Evolutionary conservation across 2,113 vertebrate genomes (phyloP).

Genomic region (Caracal caracal): DNA sequence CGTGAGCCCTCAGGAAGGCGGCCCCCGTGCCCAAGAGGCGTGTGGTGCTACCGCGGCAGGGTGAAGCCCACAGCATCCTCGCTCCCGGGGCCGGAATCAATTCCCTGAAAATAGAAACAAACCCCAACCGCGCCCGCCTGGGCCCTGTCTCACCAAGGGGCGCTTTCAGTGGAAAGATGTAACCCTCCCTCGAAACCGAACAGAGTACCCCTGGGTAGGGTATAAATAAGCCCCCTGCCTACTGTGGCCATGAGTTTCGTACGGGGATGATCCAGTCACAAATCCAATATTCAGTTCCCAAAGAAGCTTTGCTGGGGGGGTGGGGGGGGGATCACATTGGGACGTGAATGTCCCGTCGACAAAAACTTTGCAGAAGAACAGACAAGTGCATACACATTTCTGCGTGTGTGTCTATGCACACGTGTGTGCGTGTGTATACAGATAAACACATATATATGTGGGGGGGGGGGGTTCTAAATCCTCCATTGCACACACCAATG

Average conservation of each 20-base stretch:
- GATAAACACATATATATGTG: slow-evolving; percentile 38
- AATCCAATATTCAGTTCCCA: slow-evolving; percentile 73
- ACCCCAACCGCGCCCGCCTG: neutral
- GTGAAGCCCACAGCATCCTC: neutral
- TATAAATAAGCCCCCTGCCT: slow-evolving; percentile 73
- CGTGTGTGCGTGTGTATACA: neutral
- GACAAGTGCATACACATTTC: rapidly evolving
- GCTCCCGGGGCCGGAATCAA: slow-evolving; percentile 19
- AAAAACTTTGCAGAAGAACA: slow-evolving; percentile 81
- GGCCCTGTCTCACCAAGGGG: slow-evolving; percentile 28
- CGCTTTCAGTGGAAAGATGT: slow-evolving; percentile 67
- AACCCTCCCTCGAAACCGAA: slow-evolving; percentile 54
- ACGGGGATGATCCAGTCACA: slow-evolving; percentile 47
- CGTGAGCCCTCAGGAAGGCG: neutral
- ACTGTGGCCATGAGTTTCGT: slow-evolving; percentile 67
- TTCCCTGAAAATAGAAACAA: slow-evolving; percentile 67
- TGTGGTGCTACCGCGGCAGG: neutral
- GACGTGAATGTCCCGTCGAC: slow-evolving; percentile 80
- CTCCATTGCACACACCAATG: slow-evolving; percentile 88
- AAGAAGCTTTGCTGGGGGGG: slow-evolving; percentile 49
- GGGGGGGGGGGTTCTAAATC: slow-evolving; percentile 81
- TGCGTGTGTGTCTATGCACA: neutral
- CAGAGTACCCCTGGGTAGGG: slow-evolving; percentile 46
- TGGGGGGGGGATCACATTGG: neutral
- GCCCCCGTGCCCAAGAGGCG: slow-evolving; percentile 36